Evolutionary conservation across 2,113 vertebrate genomes (phyloP), one percentile per base, ranked within the genome.

Genomic region (Dasyornis broadbenti): DNA sequence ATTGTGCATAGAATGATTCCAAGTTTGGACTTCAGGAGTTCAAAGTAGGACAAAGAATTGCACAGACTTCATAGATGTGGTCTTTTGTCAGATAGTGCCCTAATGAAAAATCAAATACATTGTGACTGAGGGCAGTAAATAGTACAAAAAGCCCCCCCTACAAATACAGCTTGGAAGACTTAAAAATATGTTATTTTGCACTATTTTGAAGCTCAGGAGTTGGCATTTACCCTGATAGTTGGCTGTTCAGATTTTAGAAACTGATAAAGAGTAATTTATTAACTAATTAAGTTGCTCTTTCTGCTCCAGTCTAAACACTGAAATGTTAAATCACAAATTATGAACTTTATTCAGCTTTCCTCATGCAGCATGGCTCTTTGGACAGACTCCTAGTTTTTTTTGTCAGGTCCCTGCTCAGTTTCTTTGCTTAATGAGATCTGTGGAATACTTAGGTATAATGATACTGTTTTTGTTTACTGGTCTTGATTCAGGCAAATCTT

Each of bases 31-130:
- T 90, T 88, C 18, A 44, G 28, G 44, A 83, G 76, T 78, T 92
- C 86, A 83, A 45, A 91, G 71, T 30, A 93, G 84, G 87, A 77
- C 75, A 81, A 80, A 93, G 39, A 73, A 78, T 59, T 88, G 22
- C 47, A 77, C 1, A n/a, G 42, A 52, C 13, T 81, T 59, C 50
- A 69, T 23, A 50, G 42, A 70, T 66, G 17, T 88, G 35, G 10
- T 90, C 42, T 88, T 94, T 70, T 88, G 23, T 85, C 63, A 77
- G 49, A 84, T 39, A 66, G 19, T 44, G 21, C 24, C 13, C 11
- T 90, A 92, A 94, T 64, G 79, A 83, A 89, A 93, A 95, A 92
- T 8, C 12, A 94, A 94, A 95, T 92, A 35, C 39, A 40, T 69
- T 85, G 54, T 90, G 87, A 88, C 77, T 80, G 59, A 82, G 18